Conservation (phyloP, 1,140 invertebrate genomes). For the Eurosta solidaginis region DNA sequence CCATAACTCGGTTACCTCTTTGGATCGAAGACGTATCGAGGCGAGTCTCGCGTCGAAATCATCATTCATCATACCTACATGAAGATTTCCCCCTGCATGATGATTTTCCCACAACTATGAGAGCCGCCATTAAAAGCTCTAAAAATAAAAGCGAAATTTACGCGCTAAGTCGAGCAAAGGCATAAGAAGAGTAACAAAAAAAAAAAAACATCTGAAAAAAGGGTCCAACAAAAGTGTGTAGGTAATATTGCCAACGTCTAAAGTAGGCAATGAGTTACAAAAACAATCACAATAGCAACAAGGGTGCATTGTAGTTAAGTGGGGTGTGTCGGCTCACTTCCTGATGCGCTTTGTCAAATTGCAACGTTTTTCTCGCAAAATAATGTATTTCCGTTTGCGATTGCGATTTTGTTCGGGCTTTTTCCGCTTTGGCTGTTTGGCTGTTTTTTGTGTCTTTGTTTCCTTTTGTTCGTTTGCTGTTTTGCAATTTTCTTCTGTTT, state of each 20-base stretch:
- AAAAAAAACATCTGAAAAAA: neutral
- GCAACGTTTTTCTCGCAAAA: slow-evolving; percentile 26
- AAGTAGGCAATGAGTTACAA: neutral
- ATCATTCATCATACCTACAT: too few relatives aligned
- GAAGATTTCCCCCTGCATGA: too few relatives aligned
- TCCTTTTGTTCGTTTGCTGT: neutral
- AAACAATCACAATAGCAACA: neutral
- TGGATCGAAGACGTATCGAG: too few relatives aligned
- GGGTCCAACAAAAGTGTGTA: neutral
- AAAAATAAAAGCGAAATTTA: too few relatives aligned
- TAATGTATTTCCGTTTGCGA: slow-evolving; percentile 13
- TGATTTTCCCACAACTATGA: too few relatives aligned
- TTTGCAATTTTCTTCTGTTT: neutral
- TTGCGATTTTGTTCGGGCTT: too few relatives aligned
- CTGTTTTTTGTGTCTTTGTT: neutral
- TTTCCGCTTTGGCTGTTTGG: slow-evolving; percentile 5
- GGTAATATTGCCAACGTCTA: neutral
- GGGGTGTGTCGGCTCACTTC: slow-evolving; percentile 25
- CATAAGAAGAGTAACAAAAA: neutral
- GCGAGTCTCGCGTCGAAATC: too few relatives aligned
- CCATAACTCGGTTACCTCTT: too few relatives aligned
- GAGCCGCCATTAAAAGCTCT: too few relatives aligned
- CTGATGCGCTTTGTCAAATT: slow-evolving; percentile 28
- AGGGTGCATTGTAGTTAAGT: slow-evolving; percentile 24
- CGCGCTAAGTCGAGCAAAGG: too few relatives aligned